These are phyloP conservation scores for Gastrophysa polygoni DNA, from an alignment of 2,888 invertebrate species.

Conservation along the genomic window DNA sequence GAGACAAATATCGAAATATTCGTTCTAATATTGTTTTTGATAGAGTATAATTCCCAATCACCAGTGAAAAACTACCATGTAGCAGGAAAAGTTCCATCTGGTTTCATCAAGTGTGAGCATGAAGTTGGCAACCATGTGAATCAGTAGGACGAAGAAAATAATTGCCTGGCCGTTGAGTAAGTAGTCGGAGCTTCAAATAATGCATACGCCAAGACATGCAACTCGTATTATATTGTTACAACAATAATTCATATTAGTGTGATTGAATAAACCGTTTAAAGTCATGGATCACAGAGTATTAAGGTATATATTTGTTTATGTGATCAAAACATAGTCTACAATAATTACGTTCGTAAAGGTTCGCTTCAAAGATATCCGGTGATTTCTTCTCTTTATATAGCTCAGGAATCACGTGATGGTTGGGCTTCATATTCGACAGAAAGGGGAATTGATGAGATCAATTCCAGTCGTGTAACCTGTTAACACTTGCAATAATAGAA, in stretches of 20 bases:
- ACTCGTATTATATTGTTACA: conserved; percentile 41
- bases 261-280: conserved; percentile 35
- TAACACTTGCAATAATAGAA: no score
- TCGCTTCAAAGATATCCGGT: no score
- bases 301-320: background rate
- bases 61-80: no score
- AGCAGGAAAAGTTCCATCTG: no score
- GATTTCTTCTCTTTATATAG: no score
- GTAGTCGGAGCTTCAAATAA: conserved; percentile 40
- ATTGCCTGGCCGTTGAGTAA: background rate
- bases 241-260: conserved; percentile 44
- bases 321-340: background rate
- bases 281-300: background rate
- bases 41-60: no score
- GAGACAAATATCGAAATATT: no score
- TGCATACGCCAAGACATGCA: conserved; percentile 41
- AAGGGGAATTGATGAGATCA: no score
- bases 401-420: no score
- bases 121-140: background rate
- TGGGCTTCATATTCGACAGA: no score
- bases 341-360: background rate
- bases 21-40: no score
- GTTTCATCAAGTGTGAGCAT: background rate
- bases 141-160: background rate
- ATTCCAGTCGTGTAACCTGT: no score